Evolutionary conservation across 2,888 invertebrate species (phyloP).

Genomic region (Conchocele bisecta): DNA sequence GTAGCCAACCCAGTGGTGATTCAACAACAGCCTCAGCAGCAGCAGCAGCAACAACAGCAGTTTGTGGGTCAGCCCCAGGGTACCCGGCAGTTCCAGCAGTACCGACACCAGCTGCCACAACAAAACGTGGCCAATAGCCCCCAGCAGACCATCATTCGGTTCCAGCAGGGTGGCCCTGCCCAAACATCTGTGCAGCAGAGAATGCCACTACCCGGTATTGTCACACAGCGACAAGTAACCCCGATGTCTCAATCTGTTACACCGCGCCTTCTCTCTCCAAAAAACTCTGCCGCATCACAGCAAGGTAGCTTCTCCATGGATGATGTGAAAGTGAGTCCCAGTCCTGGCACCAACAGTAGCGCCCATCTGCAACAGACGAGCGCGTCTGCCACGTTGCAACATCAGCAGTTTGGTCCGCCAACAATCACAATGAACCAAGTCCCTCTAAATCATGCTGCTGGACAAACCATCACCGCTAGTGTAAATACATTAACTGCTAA

Average conservation of each 20-base stretch:
- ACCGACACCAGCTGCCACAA: slow-evolving; percentile 24
- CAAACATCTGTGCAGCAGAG: slow-evolving; percentile 51
- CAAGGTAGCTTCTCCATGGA: not conserved
- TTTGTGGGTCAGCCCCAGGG: slow-evolving; percentile 2
- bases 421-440: slow-evolving; percentile 10
- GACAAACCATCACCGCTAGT: no score
- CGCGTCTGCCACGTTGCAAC: no score
- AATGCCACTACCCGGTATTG: slow-evolving; percentile 45
- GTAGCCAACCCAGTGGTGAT: slow-evolving; percentile 44
- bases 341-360: not conserved
- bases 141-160: slow-evolving; percentile 62
- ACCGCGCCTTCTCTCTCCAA: slow-evolving; percentile 55
- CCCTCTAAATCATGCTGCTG: no score
- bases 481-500: not conserved
- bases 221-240: slow-evolving; percentile 57
- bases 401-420: not conserved
- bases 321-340: not conserved
- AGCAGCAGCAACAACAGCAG: slow-evolving; percentile 43
- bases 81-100: slow-evolving; percentile 44
- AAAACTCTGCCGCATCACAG: slow-evolving; percentile 38
- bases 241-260: slow-evolving; percentile 57
- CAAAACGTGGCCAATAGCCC: slow-evolving; percentile 26
- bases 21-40: slow-evolving; percentile 54
- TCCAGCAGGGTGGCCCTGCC: slow-evolving; percentile 69
- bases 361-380: not conserved